Conservation (phyloP, 2,888 invertebrate genomes). For the Hirudinaria manillensis region DNA sequence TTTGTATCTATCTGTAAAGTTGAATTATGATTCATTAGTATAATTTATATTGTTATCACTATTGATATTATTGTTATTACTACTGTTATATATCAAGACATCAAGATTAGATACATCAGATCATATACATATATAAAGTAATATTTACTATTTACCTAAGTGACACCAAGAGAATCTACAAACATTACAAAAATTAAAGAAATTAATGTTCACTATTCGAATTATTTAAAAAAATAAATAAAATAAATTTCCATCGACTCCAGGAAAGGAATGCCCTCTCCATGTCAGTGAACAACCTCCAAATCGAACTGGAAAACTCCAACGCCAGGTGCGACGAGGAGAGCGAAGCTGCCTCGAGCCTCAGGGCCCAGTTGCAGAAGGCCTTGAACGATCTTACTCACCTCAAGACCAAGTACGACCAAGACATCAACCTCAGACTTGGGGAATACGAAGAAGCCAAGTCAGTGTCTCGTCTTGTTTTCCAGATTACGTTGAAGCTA, state of each 20-base stretch:
- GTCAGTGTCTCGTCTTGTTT: slow-evolving; percentile 48
- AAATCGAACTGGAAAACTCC: slow-evolving; percentile 56
- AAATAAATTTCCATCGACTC: background rate
- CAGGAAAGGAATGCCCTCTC: slow-evolving; percentile 47
- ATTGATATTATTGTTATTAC: background rate
- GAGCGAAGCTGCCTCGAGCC: slow-evolving; percentile 87
- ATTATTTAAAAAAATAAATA: too few relatives aligned
- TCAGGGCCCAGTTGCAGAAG: slow-evolving; percentile 85
- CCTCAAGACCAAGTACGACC: slow-evolving; percentile 91
- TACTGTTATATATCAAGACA: too few relatives aligned
- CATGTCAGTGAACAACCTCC: slow-evolving; percentile 48
- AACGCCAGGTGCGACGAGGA: slow-evolving; percentile 95
- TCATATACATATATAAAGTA: too few relatives aligned
- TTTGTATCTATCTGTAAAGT: background rate
- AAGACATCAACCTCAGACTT: slow-evolving; percentile 82
- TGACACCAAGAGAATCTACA: too few relatives aligned
- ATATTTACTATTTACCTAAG: too few relatives aligned
- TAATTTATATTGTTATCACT: too few relatives aligned
- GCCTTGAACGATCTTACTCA: slow-evolving; percentile 84
- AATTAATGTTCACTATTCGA: too few relatives aligned
- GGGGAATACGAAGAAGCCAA: slow-evolving; percentile 74
- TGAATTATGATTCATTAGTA: background rate
- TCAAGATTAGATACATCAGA: too few relatives aligned
- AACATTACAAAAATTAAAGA: too few relatives aligned
- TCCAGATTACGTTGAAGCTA: background rate